A percentile compares a stretch with the other conserved stretches of the same genome.
Evolutionary conservation across 2,797 vertebrate genomes (phyloP).

Genomic region (Ctenopoma kingsleyae): DNA sequence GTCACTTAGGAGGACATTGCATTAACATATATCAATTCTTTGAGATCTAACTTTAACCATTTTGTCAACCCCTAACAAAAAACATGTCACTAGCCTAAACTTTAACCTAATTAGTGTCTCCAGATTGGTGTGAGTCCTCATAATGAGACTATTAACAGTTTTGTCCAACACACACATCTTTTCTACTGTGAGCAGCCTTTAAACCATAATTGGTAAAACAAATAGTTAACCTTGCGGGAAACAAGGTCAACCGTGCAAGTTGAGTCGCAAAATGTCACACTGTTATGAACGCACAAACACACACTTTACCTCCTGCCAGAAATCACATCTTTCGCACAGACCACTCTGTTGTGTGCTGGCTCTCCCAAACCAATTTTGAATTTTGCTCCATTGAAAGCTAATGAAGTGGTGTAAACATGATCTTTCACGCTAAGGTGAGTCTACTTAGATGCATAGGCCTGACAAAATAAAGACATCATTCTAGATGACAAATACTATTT

Average conservation of each 20-base stretch:
- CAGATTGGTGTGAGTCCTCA: neutral
- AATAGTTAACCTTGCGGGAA: neutral
- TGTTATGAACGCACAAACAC: slow-evolving; percentile 13
- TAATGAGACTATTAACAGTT: neutral
- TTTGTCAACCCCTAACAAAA: neutral
- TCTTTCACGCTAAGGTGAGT: slow-evolving; percentile 54
- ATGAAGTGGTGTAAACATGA: slow-evolving; percentile 59
- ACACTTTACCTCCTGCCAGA: slow-evolving; percentile 24
- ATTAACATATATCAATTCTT: neutral
- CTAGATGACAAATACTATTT: slow-evolving; percentile 44
- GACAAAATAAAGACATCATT: slow-evolving; percentile 48
- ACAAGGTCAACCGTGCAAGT: neutral
- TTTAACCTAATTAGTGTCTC: neutral
- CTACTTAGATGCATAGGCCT: slow-evolving; percentile 46
- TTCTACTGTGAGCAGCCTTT: neutral
- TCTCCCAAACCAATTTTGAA: slow-evolving; percentile 33
- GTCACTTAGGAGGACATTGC: neutral
- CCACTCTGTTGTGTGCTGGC: slow-evolving; percentile 23
- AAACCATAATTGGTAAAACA: neutral
- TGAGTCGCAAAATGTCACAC: neutral
- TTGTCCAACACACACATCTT: neutral
- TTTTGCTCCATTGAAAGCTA: slow-evolving; percentile 67
- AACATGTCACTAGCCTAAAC: neutral
- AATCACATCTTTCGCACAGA: slow-evolving; percentile 39
- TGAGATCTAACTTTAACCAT: neutral